Percentiles rank a stretch among this genome's conserved stretches.
These are phyloP conservation scores for Spodoptera picta DNA, from an alignment of 2,888 invertebrate species.

Conservation along the genomic window DNA sequence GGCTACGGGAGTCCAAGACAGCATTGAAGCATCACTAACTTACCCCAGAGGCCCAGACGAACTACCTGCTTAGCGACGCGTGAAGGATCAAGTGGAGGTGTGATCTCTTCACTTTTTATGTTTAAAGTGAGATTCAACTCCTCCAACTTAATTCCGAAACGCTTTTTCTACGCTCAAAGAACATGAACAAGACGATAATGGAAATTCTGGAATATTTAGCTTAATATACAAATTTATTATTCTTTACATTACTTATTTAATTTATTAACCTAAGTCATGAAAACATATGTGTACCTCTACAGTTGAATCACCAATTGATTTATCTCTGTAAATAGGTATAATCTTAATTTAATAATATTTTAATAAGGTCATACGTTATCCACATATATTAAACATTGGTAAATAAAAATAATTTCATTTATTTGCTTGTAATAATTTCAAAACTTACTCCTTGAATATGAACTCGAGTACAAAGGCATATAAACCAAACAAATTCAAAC, in stretches of 20 bases:
- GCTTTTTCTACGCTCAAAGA: constrained; percentile 54
- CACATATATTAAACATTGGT: too few relatives aligned
- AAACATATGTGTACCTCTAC: too few relatives aligned
- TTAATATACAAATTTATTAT: not conserved
- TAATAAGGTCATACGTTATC: too few relatives aligned
- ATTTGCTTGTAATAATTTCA: constrained; percentile 26
- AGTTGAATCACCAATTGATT: too few relatives aligned
- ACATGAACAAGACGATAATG: not conserved
- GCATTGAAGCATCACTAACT: too few relatives aligned
- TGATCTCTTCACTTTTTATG: constrained; percentile 89
- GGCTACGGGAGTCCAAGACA: not conserved
- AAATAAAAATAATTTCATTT: too few relatives aligned
- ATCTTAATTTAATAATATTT: too few relatives aligned
- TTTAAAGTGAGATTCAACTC: constrained; percentile 89
- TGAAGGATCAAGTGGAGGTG: constrained; percentile 88
- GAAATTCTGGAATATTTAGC: constrained; percentile 2
- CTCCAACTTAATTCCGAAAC: constrained; percentile 88
- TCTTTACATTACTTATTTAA: too few relatives aligned
- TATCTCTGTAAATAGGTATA: too few relatives aligned
- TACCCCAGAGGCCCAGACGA: too few relatives aligned
- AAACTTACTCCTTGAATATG: constrained; percentile 28
- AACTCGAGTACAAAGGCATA: constrained; percentile 26
- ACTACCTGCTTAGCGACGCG: constrained; percentile 59
- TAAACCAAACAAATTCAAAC: constrained; percentile 48
- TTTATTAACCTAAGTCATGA: too few relatives aligned